These are phyloP conservation scores for Rotaria sp. DNA, from an alignment of 2,888 invertebrate genomes.

Conservation along the genomic window DNA sequence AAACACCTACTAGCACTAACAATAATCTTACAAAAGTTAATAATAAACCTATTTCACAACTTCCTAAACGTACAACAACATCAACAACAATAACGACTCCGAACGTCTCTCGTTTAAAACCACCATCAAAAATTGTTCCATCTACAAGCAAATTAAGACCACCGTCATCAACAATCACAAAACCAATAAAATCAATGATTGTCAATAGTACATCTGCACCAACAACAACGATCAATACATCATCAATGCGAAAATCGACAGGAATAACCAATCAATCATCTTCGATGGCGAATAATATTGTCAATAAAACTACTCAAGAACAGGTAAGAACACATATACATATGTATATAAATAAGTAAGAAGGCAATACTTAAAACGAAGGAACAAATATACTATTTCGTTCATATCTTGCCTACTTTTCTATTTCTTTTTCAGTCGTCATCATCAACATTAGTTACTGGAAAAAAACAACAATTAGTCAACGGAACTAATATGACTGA, in stretches of 20 bases:
- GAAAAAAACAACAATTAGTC: background rate
- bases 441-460: background rate
- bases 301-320: background rate
- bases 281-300: background rate
- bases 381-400: background rate
- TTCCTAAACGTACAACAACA: background rate
- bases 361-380: background rate
- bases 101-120: background rate
- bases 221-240: background rate
- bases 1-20: background rate
- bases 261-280: background rate
- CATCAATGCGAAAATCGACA: background rate
- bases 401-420: background rate
- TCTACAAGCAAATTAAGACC: background rate
- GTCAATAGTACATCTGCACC: background rate
- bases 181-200: background rate
- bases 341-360: background rate
- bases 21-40: background rate
- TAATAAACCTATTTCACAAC: background rate
- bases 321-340: background rate
- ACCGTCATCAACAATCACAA: background rate
- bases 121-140: background rate
- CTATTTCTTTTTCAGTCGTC: background rate
- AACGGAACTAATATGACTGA: constrained; percentile 19
- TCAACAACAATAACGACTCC: background rate